These are phyloP conservation scores for Lasioglossum baleicum DNA, from an alignment of 1,140 invertebrate genomes.

Conservation along the genomic window DNA sequence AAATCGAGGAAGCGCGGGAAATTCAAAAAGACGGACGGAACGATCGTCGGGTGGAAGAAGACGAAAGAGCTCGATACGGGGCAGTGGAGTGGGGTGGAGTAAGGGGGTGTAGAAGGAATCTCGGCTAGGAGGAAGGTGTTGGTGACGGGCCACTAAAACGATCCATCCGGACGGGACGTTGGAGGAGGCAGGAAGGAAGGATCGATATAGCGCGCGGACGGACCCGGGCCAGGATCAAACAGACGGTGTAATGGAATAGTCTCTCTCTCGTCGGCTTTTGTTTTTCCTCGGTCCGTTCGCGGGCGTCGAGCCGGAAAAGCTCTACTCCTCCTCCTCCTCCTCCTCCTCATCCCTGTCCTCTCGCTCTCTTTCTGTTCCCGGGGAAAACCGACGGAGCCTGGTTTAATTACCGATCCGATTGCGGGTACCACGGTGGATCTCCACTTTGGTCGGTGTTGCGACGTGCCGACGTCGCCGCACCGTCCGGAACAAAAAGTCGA, in stretches of 20 bases:
- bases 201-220: constrained; percentile 38
- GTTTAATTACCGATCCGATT: constrained; percentile 49
- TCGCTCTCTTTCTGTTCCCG: neutral
- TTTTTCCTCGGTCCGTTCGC: constrained; percentile 24
- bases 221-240: constrained; percentile 26
- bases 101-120: neutral
- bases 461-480: constrained; percentile 29
- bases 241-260: constrained; percentile 41
- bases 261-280: constrained; percentile 12
- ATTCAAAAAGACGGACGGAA: too few species aligned
- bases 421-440: constrained; percentile 11
- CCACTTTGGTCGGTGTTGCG: neutral
- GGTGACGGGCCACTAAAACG: constrained; percentile 6
- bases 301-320: constrained; percentile 34
- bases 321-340: neutral
- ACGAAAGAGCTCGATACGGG: neutral
- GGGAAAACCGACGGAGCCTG: constrained; percentile 7
- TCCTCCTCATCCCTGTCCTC: too few species aligned
- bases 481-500: constrained; percentile 25
- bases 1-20: too few species aligned
- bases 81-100: neutral
- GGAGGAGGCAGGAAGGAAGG: neutral
- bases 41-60: neutral
- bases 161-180: neutral
- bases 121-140: neutral